Evolutionary conservation across 2,797 vertebrate species (phyloP), one percentile per base, ranked within the genome.

Genomic region (Eupleurogrammus muticus): DNA sequence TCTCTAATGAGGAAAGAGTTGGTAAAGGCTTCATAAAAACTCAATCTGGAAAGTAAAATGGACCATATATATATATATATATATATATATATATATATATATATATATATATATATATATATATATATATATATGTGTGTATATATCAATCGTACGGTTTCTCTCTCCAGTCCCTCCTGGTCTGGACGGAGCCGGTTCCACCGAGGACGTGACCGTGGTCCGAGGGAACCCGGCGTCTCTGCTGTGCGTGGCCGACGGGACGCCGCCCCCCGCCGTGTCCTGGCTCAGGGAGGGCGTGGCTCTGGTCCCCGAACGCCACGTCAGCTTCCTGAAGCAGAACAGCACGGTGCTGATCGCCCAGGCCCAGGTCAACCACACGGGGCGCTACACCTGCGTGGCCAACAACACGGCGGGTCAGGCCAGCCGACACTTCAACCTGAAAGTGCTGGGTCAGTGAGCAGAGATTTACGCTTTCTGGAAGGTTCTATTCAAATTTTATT

Each of bases 381-480:
- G 96, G 19, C 93, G 66, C 34, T 99, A 97, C 84, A 96, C 94
- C 47, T 99, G 98, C 4, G 44, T 93, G 44, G 97, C 96, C 13
- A 90, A 93, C 62, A 99, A 95, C 62, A 93, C 93, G 0, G 98
- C 97, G 0, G 98, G 98, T 17, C 95, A 97, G 66, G 88, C 88
- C 52, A 96, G 92, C 70, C 97, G 96, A 32, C 94, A 96, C 86
- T 98, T 97, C 56, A 76, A 83, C 61, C 88, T 99, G 5, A 97
- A 94, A 81, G 96, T 99, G 24, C 87, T 99, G 44, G 95, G 98
- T 99, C 91, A 87, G 95, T 77, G n/a, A 67, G 3, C 58, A 75
- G 10, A 58, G 5, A n/a, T n/a, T n/a, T n/a, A n/a, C n/a, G n/a
- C n/a, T n/a, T n/a, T n/a, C n/a, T n/a, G n/a, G n/a, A n/a, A n/a